Base-by-base conservation (phyloP, 2,797 vertebrate genomes). In the Enteromius mattozi region DNA sequence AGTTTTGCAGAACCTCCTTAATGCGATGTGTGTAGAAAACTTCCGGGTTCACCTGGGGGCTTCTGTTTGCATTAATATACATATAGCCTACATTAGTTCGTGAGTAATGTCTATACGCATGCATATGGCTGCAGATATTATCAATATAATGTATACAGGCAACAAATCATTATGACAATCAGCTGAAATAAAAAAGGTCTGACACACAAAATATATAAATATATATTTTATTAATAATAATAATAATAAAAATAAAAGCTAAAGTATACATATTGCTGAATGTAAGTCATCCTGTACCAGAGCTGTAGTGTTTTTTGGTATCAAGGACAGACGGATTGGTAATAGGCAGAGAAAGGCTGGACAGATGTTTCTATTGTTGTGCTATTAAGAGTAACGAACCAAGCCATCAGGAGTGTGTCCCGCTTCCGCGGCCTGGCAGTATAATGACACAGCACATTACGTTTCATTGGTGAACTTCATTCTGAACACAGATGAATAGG, bases 351-450 rank as follows among this genome's bases (percentile, higher is more conserved):
- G 92, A 92, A 91, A 92, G 91, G 91, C 93, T 94, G 95, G 96
- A 94, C 97, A 98, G 96, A 97, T 97, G 96, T 96, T 96, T 92
- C 96, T 93, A 96, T 98, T 97, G 96, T 98, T 96, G 92, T 87
- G 88, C 91, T 93, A 94, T 95, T 95, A 96, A 94, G 94, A 95
- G 96, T 97, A 97, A 97, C 91, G 94, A 95, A 95, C 95, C 93
- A 92, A 94, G 94, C 94, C 92, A 91, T 93, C 92, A 93, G 89
- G 68, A 88, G 88, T 82, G 86, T 88, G 78, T 49, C 84, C 65
- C 74, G 77, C 61, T 79, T 70, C 80, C 66, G 82, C 79, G 24
- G 85, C 72, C 76, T 59, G 78, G 47, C 56, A 75, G 72, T 84
- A 78, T 87, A 88, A 87, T 86, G 87, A 89, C 88, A 88, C 87